phyloP scores from a whole-genome alignment of 2,113 vertebrate genomes.

The Oxyruncus cristatus region DNA sequence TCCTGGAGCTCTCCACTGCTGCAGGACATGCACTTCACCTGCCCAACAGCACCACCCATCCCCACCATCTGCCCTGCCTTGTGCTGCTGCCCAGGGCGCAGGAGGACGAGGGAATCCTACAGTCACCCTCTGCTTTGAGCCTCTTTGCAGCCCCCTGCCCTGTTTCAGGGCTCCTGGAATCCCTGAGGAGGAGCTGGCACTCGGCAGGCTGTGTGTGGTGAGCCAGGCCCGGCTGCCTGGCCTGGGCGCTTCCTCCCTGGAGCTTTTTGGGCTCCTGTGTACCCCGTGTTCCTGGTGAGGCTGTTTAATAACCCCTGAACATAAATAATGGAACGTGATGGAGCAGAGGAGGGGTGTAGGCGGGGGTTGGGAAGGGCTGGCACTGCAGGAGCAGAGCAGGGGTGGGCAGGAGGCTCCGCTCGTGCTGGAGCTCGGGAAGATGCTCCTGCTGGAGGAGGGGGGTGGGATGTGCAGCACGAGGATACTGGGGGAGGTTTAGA shows the following conservation, averaged over 20 bases:
- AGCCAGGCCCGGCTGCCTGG: neutral
- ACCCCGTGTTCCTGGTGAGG: neutral
- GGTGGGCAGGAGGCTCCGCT: neutral
- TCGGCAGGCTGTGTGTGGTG: accelerated
- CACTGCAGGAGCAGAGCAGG: accelerated
- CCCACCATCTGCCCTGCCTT: neutral
- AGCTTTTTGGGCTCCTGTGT: neutral
- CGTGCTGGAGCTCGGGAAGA: accelerated
- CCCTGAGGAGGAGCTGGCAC: neutral
- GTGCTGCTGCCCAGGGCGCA: neutral
- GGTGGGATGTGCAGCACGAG: neutral
- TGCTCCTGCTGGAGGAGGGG: neutral
- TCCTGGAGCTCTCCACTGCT: neutral
- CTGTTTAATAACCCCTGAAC: neutral
- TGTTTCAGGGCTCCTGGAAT: neutral
- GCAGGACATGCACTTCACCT: neutral
- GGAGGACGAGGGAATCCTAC: neutral
- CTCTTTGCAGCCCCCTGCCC: neutral
- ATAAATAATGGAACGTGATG: neutral
- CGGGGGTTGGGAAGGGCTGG: neutral
- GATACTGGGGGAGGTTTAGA: neutral
- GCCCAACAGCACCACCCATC: no score
- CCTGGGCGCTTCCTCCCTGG: neutral
- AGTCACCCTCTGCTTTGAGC: accelerated
- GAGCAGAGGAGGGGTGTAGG: neutral